These are phyloP conservation scores for Ameiurus melas DNA, from an alignment of 2,113 vertebrate genomes.

Conservation along the genomic window DNA sequence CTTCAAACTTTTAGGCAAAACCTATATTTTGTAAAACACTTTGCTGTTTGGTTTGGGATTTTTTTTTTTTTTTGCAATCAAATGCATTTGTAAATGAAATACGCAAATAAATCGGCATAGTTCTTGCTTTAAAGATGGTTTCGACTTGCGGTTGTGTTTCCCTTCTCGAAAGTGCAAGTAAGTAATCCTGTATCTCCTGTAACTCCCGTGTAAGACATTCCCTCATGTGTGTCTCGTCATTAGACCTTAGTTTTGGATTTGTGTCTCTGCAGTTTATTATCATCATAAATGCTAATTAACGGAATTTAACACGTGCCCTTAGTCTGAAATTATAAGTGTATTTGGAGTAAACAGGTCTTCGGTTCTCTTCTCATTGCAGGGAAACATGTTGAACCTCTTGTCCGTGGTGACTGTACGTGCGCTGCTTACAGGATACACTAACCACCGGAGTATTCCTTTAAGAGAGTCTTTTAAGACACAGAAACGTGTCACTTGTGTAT, in stretches of 20 bases:
- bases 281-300: neutral
- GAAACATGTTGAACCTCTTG: neutral
- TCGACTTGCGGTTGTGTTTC: no score
- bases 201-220: neutral
- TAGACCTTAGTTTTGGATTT: neutral
- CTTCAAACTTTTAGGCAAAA: neutral
- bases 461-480: neutral
- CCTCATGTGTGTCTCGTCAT: neutral
- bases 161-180: neutral
- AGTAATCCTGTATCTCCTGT: slow-evolving; percentile 3
- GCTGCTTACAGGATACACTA: neutral
- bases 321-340: neutral
- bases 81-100: neutral
- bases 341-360: neutral
- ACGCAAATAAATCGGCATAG: neutral
- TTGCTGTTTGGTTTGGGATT: neutral
- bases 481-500: neutral
- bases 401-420: neutral
- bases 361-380: neutral
- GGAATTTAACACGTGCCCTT: neutral
- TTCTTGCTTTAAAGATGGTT: neutral
- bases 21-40: neutral
- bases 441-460: neutral
- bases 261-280: neutral
- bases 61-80: neutral